Percentiles rank a stretch among this genome's conserved stretches.
Evolutionary conservation across 2,888 invertebrate genomes (phyloP).

Genomic region (Apocheima hispidaria): DNA sequence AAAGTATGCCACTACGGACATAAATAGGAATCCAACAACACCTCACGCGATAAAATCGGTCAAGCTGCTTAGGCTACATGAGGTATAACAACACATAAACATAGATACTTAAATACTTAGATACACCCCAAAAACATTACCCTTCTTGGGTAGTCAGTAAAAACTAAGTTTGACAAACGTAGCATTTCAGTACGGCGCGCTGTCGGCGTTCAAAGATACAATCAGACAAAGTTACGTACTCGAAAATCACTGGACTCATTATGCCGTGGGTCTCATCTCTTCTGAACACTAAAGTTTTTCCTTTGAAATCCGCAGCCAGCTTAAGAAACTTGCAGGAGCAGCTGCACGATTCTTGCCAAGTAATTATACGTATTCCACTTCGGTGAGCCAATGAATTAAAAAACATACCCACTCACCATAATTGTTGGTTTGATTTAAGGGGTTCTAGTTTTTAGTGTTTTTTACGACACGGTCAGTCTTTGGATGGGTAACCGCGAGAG

Average conservation of each 20-base stretch:
- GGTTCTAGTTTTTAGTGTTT: not conserved
- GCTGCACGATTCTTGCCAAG: conserved; percentile 72
- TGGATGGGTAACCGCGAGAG: too few relatives aligned
- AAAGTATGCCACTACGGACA: too few relatives aligned
- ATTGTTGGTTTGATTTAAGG: not conserved
- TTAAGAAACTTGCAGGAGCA: conserved; percentile 68
- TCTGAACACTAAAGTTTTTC: conserved; percentile 68
- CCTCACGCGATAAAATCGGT: too few relatives aligned
- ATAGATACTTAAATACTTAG: too few relatives aligned
- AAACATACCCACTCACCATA: conserved; percentile 35
- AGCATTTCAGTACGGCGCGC: conserved; percentile 17
- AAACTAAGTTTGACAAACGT: conserved; percentile 9
- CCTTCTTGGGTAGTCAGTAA: too few relatives aligned
- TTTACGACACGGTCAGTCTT: too few relatives aligned
- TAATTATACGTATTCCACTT: conserved; percentile 76
- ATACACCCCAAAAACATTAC: too few relatives aligned
- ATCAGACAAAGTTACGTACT: conserved; percentile 46
- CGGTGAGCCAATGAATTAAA: conserved; percentile 45
- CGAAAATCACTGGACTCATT: conserved; percentile 63
- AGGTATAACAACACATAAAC: too few relatives aligned
- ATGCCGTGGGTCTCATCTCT: conserved; percentile 63
- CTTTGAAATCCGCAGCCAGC: conserved; percentile 62
- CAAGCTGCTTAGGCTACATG: too few relatives aligned
- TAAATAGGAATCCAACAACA: too few relatives aligned
- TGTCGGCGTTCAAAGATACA: conserved; percentile 45